These are phyloP conservation scores for Nicator chloris DNA, from an alignment of 2,113 vertebrate genomes.

Conservation along the genomic window DNA sequence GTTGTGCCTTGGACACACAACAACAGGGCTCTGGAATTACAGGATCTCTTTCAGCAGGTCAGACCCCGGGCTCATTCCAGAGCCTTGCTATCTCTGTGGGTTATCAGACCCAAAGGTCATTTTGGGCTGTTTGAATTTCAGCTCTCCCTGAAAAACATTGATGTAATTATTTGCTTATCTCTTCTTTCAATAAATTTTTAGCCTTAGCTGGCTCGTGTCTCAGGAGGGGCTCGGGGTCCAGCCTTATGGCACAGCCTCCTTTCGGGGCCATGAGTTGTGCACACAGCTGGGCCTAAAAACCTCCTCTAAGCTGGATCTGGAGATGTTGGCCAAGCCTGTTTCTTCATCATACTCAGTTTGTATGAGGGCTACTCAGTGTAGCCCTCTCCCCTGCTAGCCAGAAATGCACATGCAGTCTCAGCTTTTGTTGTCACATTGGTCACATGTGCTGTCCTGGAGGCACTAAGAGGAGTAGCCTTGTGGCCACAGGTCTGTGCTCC, in stretches of 20 bases:
- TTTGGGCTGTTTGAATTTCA: neutral
- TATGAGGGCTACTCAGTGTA: no score
- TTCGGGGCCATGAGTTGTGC: neutral
- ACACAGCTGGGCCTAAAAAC: neutral
- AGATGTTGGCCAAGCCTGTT: neutral
- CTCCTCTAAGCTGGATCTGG: neutral
- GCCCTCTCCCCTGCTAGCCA: neutral
- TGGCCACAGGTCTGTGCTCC: neutral
- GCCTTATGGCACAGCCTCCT: neutral
- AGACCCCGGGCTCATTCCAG: neutral
- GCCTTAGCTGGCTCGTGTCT: neutral
- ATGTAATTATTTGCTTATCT: neutral
- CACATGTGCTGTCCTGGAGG: neutral
- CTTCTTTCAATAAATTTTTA: neutral
- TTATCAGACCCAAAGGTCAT: neutral
- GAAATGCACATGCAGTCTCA: neutral
- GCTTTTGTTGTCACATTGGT: neutral
- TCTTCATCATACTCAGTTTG: neutral
- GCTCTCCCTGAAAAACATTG: neutral
- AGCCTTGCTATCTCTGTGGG: rapidly evolving
- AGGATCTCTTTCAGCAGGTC: constrained; percentile 17
- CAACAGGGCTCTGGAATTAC: neutral
- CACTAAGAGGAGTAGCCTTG: neutral
- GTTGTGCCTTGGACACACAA: rapidly evolving
- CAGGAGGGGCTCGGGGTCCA: neutral